A percentile compares a stretch with the other conserved stretches of the same genome.
These are phyloP conservation scores for Pogonomyrmex barbatus DNA, from an alignment of 1,140 invertebrate species.

Conservation along the genomic window DNA sequence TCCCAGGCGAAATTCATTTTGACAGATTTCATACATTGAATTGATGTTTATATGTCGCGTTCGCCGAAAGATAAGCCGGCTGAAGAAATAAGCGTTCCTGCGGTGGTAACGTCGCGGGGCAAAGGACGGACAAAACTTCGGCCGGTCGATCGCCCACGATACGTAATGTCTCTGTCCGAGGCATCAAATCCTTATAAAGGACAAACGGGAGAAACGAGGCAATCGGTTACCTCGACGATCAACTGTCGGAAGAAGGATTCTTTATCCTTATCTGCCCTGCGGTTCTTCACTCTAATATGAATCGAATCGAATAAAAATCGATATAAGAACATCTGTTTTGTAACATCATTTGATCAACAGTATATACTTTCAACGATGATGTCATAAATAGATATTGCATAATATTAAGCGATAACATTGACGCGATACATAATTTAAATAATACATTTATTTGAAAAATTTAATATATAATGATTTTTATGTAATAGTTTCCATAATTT, in stretches of 20 bases:
- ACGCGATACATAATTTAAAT: background rate
- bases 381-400: background rate
- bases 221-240: constrained; percentile 43
- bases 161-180: constrained; percentile 76
- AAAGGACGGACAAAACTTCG: constrained; percentile 72
- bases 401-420: background rate
- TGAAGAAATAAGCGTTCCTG: constrained; percentile 65
- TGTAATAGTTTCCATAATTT: background rate
- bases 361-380: background rate
- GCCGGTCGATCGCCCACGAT: constrained; percentile 67
- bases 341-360: background rate
- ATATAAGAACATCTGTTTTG: background rate
- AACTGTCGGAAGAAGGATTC: constrained; percentile 47
- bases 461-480: background rate
- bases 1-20: constrained; percentile 85
- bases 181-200: constrained; percentile 81
- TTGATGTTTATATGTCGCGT: constrained; percentile 85
- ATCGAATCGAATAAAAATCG: constrained; percentile 31
- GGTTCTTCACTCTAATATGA: constrained; percentile 38
- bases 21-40: constrained; percentile 87
- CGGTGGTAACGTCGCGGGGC: background rate
- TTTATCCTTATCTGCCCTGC: constrained; percentile 48
- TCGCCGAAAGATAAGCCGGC: constrained; percentile 80
- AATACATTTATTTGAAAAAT: too few relatives aligned
- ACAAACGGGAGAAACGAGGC: constrained; percentile 66